phyloP scores from a whole-genome alignment of 2,113 vertebrate species.

The Condylura cristata region DNA sequence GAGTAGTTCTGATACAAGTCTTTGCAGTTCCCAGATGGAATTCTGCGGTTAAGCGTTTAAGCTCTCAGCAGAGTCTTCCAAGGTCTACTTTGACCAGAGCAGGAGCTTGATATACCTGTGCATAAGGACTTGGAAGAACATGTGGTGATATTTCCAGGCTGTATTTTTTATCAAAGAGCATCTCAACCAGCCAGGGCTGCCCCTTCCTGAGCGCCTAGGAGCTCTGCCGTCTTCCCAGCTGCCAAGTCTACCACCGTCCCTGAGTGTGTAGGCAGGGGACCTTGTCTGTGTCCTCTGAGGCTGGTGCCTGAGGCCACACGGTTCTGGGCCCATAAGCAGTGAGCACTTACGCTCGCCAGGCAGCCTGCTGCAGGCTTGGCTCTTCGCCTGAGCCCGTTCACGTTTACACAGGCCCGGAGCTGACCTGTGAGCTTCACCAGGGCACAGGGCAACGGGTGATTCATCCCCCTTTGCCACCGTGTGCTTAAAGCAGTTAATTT shows the following conservation, averaged over 20 bases:
- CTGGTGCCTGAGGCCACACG: not conserved
- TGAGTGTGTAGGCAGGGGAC: accelerated
- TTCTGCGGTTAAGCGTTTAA: not conserved
- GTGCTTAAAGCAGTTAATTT: not conserved
- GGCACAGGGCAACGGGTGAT: not conserved
- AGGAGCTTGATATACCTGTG: not conserved
- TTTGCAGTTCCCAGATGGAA: not conserved
- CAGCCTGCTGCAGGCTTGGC: slow-evolving; percentile 8
- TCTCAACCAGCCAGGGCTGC: accelerated
- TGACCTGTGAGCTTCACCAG: not conserved
- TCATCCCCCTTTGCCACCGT: not conserved
- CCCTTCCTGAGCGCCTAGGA: not conserved
- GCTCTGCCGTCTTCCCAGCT: not conserved
- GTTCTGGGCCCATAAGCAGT: not conserved
- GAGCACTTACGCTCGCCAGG: not conserved
- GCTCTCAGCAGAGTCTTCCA: not conserved
- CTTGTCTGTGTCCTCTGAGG: accelerated
- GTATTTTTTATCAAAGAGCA: not conserved
- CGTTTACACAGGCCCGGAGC: not conserved
- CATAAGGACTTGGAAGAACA: not conserved
- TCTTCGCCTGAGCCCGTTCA: slow-evolving; percentile 1
- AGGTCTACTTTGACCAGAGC: not conserved
- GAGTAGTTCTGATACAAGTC: not conserved
- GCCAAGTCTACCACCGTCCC: accelerated
- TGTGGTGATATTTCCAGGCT: not conserved